These are phyloP conservation scores for Acrocephalus kingi DNA, from an alignment of 2,113 vertebrate genomes.

Conservation along the genomic window DNA sequence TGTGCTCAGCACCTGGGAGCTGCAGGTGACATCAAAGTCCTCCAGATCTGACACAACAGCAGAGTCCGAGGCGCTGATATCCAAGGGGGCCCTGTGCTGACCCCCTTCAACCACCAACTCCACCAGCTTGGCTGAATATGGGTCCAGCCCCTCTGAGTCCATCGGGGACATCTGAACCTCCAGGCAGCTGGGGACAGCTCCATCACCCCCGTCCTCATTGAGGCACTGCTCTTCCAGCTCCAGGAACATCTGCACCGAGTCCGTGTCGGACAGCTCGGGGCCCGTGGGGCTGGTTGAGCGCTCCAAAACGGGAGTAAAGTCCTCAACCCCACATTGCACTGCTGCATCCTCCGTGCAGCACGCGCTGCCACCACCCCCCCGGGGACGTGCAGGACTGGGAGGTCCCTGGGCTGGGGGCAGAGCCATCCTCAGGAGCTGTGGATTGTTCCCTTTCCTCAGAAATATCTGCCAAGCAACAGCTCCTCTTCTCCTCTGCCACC, in stretches of 20 bases:
- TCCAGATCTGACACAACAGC: conserved; percentile 56
- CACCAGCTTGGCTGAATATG: conserved; percentile 18
- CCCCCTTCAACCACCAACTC: neutral
- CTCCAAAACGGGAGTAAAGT: conserved; percentile 21
- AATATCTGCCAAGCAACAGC: conserved; percentile 64
- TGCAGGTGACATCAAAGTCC: conserved; percentile 67
- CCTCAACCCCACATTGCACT: conserved; percentile 23
- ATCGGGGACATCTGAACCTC: neutral
- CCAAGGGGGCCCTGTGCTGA: neutral
- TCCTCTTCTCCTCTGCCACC: conserved; percentile 65
- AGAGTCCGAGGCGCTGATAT: conserved; percentile 53
- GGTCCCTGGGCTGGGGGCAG: neutral
- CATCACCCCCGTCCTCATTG: conserved; percentile 65
- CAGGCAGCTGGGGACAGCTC: conserved; percentile 28
- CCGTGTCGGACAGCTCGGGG: conserved; percentile 77
- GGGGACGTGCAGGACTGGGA: neutral
- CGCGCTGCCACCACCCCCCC: neutral
- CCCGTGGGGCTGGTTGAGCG: neutral
- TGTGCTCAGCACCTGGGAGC: conserved; percentile 68
- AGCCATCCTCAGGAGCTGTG: neutral
- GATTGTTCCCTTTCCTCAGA: conserved; percentile 67
- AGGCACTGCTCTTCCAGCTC: conserved; percentile 91
- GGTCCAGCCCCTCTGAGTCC: conserved; percentile 31
- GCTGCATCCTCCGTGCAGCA: neutral
- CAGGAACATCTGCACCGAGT: conserved; percentile 93